These are phyloP conservation scores for Erythrocercus mccallii DNA, from an alignment of 2,113 vertebrate genomes.

Conservation along the genomic window DNA sequence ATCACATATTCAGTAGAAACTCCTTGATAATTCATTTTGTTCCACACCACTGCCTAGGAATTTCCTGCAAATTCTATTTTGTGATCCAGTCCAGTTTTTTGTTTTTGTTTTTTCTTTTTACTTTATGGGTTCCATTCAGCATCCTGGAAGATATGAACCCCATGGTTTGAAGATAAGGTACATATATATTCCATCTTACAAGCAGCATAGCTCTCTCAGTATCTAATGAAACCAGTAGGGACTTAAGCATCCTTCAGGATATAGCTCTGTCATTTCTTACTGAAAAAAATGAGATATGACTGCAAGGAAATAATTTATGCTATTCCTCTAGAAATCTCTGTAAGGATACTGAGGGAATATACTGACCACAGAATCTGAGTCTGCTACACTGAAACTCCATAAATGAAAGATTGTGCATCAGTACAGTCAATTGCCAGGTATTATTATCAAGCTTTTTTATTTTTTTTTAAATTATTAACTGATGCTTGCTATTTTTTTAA, in stretches of 20 bases:
- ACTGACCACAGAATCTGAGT: not conserved
- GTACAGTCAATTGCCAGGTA: not conserved
- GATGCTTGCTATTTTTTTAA: not conserved
- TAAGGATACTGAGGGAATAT: not conserved
- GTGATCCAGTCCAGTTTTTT: not conserved
- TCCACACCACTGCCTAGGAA: not conserved
- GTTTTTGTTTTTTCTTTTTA: not conserved
- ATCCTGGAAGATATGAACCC: not conserved
- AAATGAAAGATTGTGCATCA: not conserved
- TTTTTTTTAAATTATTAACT: not conserved
- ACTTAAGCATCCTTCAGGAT: not conserved
- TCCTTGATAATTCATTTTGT: not conserved
- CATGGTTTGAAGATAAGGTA: not conserved
- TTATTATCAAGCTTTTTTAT: not conserved
- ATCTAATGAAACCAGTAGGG: not conserved
- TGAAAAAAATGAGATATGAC: not conserved
- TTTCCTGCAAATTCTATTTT: not conserved
- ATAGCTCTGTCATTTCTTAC: not conserved
- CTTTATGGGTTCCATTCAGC: not conserved
- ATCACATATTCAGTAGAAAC: not conserved
- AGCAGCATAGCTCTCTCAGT: not conserved
- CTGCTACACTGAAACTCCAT: not conserved
- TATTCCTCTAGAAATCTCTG: not conserved
- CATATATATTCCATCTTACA: not conserved
- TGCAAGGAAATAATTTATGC: not conserved